These are phyloP conservation scores for Urocitellus parryii DNA, from an alignment of 2,113 vertebrate species.

Conservation along the genomic window DNA sequence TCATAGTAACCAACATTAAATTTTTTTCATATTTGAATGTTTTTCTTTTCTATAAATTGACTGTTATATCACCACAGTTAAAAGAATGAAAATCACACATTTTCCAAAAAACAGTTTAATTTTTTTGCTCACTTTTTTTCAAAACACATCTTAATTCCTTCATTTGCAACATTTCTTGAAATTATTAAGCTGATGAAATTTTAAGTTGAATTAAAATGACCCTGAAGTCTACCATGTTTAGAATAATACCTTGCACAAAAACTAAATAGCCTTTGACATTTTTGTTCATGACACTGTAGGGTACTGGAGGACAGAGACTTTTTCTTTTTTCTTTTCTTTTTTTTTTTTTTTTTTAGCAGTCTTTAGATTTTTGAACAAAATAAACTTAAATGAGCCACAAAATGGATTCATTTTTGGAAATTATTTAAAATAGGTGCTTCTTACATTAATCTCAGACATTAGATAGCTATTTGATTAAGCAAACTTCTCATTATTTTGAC, in stretches of 20 bases:
- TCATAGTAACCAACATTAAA: neutral
- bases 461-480: neutral
- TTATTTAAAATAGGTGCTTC: neutral
- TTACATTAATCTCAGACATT: neutral
- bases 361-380: conserved; percentile 4
- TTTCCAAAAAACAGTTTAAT: neutral
- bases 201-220: neutral
- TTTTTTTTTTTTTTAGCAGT: neutral
- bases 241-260: neutral
- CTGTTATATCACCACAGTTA: neutral
- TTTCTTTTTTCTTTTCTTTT: neutral
- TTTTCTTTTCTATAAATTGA: neutral
- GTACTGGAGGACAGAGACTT: neutral
- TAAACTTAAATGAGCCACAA: neutral
- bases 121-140: neutral
- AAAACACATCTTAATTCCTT: neutral
- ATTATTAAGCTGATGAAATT: neutral
- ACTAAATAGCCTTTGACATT: neutral
- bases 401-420: neutral
- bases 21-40: neutral
- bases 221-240: neutral
- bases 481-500: neutral
- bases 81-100: neutral
- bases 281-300: neutral
- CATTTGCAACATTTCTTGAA: neutral